Base-by-base conservation (phyloP, 2,113 vertebrate genomes). In the Pelodiscus sinensis region DNA sequence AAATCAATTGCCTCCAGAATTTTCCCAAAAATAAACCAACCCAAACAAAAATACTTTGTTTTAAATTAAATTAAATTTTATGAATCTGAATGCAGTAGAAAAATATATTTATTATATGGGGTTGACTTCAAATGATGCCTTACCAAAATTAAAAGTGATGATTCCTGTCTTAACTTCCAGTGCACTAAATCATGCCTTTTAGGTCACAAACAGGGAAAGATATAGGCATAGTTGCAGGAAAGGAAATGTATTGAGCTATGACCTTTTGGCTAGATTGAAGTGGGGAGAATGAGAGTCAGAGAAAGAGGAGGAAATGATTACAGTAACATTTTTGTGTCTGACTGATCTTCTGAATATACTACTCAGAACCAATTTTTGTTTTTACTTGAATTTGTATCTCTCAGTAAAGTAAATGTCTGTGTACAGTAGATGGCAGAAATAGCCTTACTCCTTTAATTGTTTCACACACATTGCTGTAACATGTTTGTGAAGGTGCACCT, bases 281-380 rank as follows among this genome's bases (percentile, higher is more conserved):
- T 55, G 2, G n/a, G 29, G 93, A 78, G 73, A 87, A 78, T 79
- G 86, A 84, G 84, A 90, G 88, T 78, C 44, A 2, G 86, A n/a
- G 75, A 88, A 88, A 83, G 58, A 3, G 1, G 79, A 78, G 91
- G 95, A 96, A 96, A 86, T 18, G 90, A 95, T 96, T 92, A n/a
- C 68, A 87, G 88, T 93, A 96, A 95, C 95, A 95, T 92, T 93
- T 60, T 90, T 95, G 92, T 96, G 94, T 94, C 95, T 92, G 89
- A 25, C 94, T 92, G 96, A 90, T 90, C 88, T 95, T 94, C 91
- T 91, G 90, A 96, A 91, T 94, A 82, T 86, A 80, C 84, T 96
- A 88, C 94, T 97, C 96, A 96, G 95, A 96, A 84, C 81, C 79
- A 92, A 93, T 96, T 96, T 96, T 96, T 96, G 95, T 93, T 95